Base-by-base conservation (phyloP, 2,113 vertebrate genomes). In the Takifugu flavidus region DNA sequence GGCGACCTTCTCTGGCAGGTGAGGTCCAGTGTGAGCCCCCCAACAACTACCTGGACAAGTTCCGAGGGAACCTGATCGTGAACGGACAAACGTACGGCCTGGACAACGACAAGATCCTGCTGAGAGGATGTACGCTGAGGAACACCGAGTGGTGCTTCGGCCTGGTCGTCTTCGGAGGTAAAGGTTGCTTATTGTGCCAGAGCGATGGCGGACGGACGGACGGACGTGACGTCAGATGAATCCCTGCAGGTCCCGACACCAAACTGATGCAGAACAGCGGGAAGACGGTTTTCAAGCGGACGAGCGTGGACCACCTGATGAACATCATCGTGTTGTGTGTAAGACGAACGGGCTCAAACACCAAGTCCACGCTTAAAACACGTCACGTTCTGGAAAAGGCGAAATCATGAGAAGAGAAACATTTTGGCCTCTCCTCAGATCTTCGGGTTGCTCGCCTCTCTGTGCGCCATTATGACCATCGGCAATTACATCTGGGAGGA, bases 91-190 rank as follows among this genome's bases (percentile, higher is more conserved):
- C 70, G 0, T 92, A 91, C 26, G 12, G 90, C 26, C 74, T 99
- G 85, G 92, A 96, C 83, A 93, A 95, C 0, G 94, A 96, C 60
- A 95, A 91, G 84, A 86, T 98, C 65, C 85, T 98, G 75, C 91
- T 99, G 31, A 82, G 96, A 52, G 97, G 97, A 60, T 98, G 96
- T 53, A 91, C 92, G 0, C 87, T 98, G 58, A 91, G 94, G 75
- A 98, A 99, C 87, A 98, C 96, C 0, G 93, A 95, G 1, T 99
- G 97, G 97, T 98, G 95, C 84, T 98, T 91, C 8, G 97, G 97
- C 4, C 85, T 99, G 0, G 95, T 98, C 59, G 78, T 99, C 73
- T 98, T 94, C 56, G 94, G 93, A 52, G 97, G 97, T 98, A 39
- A 39, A 39, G 1, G 34, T 10, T 11, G 34, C 34, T 39, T 1